Conservation (phyloP, 1,140 invertebrate species). For the Nephotettix cincticeps region DNA sequence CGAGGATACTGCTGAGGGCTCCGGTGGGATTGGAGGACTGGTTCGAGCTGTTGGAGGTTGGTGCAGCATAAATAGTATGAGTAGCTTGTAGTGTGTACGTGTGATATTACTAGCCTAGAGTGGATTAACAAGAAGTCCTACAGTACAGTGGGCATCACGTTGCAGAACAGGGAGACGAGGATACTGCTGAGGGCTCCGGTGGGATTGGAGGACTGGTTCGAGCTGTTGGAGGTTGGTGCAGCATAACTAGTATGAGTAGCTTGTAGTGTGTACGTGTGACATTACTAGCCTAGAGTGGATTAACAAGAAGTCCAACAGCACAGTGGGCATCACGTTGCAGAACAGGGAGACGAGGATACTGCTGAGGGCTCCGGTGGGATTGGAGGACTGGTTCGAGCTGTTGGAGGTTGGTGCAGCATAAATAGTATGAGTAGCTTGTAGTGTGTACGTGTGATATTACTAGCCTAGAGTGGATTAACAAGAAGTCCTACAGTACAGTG, state of each 20-base stretch:
- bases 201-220: constrained; percentile 63
- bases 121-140: constrained; percentile 62
- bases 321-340: constrained; percentile 49
- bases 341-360: background rate
- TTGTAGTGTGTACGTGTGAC: too few species aligned
- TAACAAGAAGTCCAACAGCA: constrained; percentile 59
- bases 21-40: constrained; percentile 63
- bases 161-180: background rate
- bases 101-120: too few species aligned
- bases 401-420: too few species aligned
- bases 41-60: too few species aligned
- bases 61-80: too few species aligned
- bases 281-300: constrained; percentile 66
- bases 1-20: constrained; percentile 52
- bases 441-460: too few species aligned
- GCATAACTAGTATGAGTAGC: too few species aligned
- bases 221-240: too few species aligned
- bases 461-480: constrained; percentile 64
- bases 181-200: constrained; percentile 57
- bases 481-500: constrained; percentile 59
- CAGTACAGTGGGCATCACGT: constrained; percentile 53
- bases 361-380: constrained; percentile 62
- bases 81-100: too few species aligned
- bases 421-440: too few species aligned
- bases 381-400: too few species aligned